A percentile compares a stretch with the other conserved stretches of the same genome.
These are phyloP conservation scores for Rissa tridactyla DNA, from an alignment of 2,113 vertebrate species.

Conservation along the genomic window DNA sequence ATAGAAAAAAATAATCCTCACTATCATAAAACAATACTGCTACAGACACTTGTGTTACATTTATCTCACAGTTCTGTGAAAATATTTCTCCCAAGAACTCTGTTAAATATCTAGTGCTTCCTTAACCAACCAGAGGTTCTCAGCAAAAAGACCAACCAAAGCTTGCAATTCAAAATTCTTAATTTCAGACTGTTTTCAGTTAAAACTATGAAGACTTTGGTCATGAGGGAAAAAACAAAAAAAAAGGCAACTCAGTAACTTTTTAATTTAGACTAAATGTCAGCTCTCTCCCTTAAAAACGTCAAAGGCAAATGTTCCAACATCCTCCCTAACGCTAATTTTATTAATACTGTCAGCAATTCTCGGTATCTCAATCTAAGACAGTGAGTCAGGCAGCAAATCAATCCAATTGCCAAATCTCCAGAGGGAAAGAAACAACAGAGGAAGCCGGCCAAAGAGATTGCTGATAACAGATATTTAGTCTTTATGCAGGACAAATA, in stretches of 20 bases:
- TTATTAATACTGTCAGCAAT: constrained; percentile 62
- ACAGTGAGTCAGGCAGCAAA: constrained; percentile 61
- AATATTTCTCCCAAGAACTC: background rate
- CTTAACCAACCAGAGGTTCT: background rate
- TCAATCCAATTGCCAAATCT: constrained; percentile 39
- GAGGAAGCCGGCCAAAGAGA: constrained; percentile 42
- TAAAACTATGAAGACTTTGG: background rate
- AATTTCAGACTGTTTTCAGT: background rate
- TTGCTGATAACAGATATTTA: constrained; percentile 48
- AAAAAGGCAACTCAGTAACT: background rate
- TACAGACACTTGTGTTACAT: background rate
- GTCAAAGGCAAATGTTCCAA: constrained; percentile 37
- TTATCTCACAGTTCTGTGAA: background rate
- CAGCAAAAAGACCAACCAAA: background rate
- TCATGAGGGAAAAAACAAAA: background rate
- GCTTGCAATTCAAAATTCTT: background rate
- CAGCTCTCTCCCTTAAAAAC: constrained; percentile 44
- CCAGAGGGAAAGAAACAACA: constrained; percentile 52
- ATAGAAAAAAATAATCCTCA: background rate
- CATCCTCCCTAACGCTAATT: constrained; percentile 48
- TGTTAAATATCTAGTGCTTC: background rate
- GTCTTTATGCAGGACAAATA: constrained; percentile 48
- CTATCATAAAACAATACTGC: background rate
- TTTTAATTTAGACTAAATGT: constrained; percentile 40
- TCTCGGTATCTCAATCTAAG: constrained; percentile 46